These are phyloP conservation scores for Cataglyphis albicans DNA, from an alignment of 2,888 invertebrate species.

Conservation along the genomic window DNA sequence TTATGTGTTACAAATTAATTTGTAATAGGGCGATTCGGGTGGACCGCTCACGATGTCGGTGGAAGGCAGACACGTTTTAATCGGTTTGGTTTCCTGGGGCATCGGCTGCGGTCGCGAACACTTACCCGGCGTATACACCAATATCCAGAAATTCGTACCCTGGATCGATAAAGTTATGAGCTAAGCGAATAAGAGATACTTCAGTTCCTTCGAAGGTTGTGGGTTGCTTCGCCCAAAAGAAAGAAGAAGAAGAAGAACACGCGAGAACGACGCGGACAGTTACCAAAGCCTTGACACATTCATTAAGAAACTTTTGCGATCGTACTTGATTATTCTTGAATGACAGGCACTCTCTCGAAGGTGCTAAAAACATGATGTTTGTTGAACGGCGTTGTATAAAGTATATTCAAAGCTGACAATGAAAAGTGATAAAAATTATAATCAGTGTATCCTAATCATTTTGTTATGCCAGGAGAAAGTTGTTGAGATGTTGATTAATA, in stretches of 20 bases:
- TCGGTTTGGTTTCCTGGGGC: constrained; percentile 96
- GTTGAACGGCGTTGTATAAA: constrained; percentile 4
- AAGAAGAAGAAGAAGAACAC: neutral
- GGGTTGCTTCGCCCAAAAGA: neutral
- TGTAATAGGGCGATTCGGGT: constrained; percentile 89
- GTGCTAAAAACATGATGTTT: constrained; percentile 9
- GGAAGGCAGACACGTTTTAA: constrained; percentile 94
- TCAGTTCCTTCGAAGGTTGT: constrained; percentile 19
- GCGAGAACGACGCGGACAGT: constrained; percentile 12
- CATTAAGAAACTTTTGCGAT: constrained; percentile 4
- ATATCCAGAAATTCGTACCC: constrained; percentile 96
- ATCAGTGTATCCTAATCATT: neutral
- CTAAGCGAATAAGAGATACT: constrained; percentile 76
- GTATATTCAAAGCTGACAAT: neutral
- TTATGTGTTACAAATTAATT: neutral
- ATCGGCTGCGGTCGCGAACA: constrained; percentile 96
- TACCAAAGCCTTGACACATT: constrained; percentile 36
- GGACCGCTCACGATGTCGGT: constrained; percentile 95
- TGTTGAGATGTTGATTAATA: constrained; percentile 4
- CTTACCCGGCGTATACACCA: constrained; percentile 96
- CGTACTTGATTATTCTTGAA: constrained; percentile 17
- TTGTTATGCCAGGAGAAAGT: neutral
- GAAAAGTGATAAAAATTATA: constrained; percentile 13
- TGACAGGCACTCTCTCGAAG: constrained; percentile 27
- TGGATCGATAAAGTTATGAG: constrained; percentile 95